Percentiles rank a stretch among this genome's conserved stretches.
phyloP scores from a whole-genome alignment of 2,797 vertebrate genomes.

The Lutjanus campechanus region DNA sequence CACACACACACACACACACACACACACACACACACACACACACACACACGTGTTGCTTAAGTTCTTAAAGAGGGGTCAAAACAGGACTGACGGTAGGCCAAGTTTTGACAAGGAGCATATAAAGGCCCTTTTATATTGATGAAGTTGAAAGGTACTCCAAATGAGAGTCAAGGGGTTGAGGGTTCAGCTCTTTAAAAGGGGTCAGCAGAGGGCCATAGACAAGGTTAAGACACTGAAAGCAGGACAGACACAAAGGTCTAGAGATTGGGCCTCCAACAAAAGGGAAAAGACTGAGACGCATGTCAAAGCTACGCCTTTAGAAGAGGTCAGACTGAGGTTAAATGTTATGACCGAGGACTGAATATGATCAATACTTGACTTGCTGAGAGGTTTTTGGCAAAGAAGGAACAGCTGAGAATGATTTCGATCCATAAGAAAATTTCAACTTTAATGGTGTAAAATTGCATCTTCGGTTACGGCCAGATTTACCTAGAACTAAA shows the following conservation, averaged over 20 bases:
- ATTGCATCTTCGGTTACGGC: constrained; percentile 1
- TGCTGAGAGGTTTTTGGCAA: not conserved
- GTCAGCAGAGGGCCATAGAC: constrained; percentile 62
- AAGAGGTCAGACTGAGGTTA: constrained; percentile 61
- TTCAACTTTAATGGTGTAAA: not conserved
- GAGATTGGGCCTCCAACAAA: constrained; percentile 49
- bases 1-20: constrained; percentile 8
- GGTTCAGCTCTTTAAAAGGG: constrained; percentile 61
- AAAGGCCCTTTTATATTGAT: constrained; percentile 63
- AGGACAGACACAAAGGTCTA: constrained; percentile 58
- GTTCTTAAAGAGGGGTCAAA: constrained; percentile 47
- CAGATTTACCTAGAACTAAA: constrained; percentile 1
- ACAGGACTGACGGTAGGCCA: constrained; percentile 41
- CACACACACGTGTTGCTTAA: constrained; percentile 16
- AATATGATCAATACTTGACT: constrained; percentile 29
- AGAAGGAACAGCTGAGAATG: constrained; percentile 19
- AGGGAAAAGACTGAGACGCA: constrained; percentile 37
- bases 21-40: constrained; percentile 15
- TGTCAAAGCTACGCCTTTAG: constrained; percentile 44
- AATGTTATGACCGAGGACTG: constrained; percentile 36
- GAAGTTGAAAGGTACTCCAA: constrained; percentile 62
- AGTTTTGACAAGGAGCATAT: constrained; percentile 67
- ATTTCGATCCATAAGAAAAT: constrained; percentile 1
- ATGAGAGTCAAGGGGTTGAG: constrained; percentile 53
- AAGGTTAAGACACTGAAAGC: constrained; percentile 62